Conservation (phyloP, 2,888 invertebrate genomes). For the Globia sparganii region DNA sequence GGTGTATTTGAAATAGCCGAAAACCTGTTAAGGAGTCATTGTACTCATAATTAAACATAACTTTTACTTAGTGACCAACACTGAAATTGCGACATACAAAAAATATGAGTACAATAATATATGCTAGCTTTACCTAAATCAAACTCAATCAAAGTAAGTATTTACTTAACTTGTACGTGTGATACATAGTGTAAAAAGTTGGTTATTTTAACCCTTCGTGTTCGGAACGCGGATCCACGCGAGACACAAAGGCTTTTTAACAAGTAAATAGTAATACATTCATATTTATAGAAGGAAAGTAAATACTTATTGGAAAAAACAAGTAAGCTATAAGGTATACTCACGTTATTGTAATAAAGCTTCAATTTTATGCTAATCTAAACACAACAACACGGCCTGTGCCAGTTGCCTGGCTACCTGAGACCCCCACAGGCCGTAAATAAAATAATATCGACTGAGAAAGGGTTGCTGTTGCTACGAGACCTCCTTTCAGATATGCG, state of each 20-base stretch:
- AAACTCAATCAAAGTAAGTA: not conserved
- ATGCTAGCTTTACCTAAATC: not conserved
- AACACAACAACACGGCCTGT: constrained; percentile 4
- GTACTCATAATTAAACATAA: not conserved
- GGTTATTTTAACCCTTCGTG: no score
- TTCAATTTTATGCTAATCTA: constrained; percentile 20
- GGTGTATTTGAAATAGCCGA: not conserved
- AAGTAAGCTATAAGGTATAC: not conserved
- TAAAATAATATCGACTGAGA: constrained; percentile 47
- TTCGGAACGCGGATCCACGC: no score
- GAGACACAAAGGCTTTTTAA: not conserved
- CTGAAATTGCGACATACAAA: not conserved
- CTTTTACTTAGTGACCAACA: not conserved
- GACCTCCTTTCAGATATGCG: constrained; percentile 43
- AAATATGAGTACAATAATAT: not conserved
- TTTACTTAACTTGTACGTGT: not conserved
- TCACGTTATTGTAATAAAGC: not conserved
- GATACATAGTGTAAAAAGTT: no score
- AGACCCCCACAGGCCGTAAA: constrained; percentile 30
- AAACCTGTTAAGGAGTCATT: not conserved
- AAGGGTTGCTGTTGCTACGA: constrained; percentile 35
- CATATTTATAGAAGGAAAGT: not conserved
- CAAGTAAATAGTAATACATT: not conserved
- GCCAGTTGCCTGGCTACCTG: constrained; percentile 36
- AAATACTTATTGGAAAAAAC: not conserved